phyloP scores from a whole-genome alignment of 2,113 vertebrate species.

The Engystomops pustulosus region DNA sequence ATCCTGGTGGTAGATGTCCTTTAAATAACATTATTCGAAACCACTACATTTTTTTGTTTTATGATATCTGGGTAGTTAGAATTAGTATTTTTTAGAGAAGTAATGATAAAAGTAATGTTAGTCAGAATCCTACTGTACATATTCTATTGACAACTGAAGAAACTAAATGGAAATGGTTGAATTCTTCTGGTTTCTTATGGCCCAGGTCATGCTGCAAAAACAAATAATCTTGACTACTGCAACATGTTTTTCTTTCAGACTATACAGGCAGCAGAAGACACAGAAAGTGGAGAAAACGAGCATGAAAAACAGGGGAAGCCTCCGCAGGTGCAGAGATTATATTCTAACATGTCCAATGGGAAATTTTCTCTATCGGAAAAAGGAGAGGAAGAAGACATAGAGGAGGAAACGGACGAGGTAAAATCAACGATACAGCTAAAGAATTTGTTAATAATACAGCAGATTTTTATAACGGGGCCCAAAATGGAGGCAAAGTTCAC shows the following conservation, averaged over 20 bases:
- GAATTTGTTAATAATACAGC: too few relatives aligned
- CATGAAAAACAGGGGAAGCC: not conserved
- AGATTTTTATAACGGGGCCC: too few relatives aligned
- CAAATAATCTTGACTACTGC: not conserved
- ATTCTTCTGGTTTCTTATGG: not conserved
- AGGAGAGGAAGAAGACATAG: constrained; percentile 25
- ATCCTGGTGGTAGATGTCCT: too few relatives aligned
- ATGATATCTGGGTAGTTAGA: too few relatives aligned
- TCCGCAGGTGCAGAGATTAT: constrained; percentile 9
- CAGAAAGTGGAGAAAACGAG: not conserved
- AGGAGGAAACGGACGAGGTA: constrained; percentile 22
- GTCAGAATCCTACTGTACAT: too few relatives aligned
- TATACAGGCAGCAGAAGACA: constrained; percentile 21
- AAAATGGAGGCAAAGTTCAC: too few relatives aligned
- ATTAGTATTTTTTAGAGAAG: too few relatives aligned
- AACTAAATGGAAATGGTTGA: too few relatives aligned
- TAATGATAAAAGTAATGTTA: too few relatives aligned
- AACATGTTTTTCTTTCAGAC: not conserved
- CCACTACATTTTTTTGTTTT: too few relatives aligned
- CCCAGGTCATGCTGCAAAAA: not conserved
- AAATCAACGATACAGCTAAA: not conserved
- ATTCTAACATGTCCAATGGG: constrained; percentile 36
- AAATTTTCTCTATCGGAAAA: not conserved
- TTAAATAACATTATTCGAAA: too few relatives aligned
- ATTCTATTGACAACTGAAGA: too few relatives aligned